Evolutionary conservation across 2,113 vertebrate species (phyloP), one percentile per base, ranked within the genome.

Genomic region (Illadopsis cleaveri): DNA sequence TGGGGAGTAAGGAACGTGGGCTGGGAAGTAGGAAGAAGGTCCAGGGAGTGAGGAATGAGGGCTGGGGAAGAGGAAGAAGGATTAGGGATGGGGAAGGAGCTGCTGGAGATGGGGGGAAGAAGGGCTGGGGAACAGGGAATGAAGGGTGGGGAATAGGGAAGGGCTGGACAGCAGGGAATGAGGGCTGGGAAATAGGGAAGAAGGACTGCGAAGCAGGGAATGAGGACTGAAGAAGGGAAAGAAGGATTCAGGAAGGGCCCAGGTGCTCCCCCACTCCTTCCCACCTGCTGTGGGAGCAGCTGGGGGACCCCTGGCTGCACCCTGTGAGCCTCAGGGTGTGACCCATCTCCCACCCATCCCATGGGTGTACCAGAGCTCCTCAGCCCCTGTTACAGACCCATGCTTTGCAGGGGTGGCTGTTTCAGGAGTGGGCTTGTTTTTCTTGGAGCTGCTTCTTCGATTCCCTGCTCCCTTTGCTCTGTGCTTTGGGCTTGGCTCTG

Each of bases 381-480:
- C 58, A 51, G 28, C 3, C 14, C 30, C 50, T 15, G 53, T 13
- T 11, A 10, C 4, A 1, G 37, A 51, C 13, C 23, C 80, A 10
- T 17, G 42, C 45, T 79, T 16, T 38, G 51, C 47, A 42, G 61
- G 6, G 45, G 56, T n/a, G 19, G 27, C 21, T 53, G 25, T 22
- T 72, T 31, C n/a, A 21, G 0, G 5, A 18, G 6, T 51, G 7
- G 2, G 44, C 31, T 57, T 4, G 20, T 17, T 13, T n/a, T 77
- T 12, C 25, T 22, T 6, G 12, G 79, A 72, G 57, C 37, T 76
- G 82, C 12, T 81, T 31, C 54, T 40, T 72, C 11, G 15, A 53
- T 58, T 48, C 57, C 35, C 37, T 73, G n/a, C 37, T 48, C 24
- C 25, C 17, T 90, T 78, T 20, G 22, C 24, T 24, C 47, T 1